Percentiles rank a stretch among this genome's conserved stretches.
These are phyloP conservation scores for Platycercus adscitus DNA, from an alignment of 2,113 vertebrate species.

Conservation along the genomic window DNA sequence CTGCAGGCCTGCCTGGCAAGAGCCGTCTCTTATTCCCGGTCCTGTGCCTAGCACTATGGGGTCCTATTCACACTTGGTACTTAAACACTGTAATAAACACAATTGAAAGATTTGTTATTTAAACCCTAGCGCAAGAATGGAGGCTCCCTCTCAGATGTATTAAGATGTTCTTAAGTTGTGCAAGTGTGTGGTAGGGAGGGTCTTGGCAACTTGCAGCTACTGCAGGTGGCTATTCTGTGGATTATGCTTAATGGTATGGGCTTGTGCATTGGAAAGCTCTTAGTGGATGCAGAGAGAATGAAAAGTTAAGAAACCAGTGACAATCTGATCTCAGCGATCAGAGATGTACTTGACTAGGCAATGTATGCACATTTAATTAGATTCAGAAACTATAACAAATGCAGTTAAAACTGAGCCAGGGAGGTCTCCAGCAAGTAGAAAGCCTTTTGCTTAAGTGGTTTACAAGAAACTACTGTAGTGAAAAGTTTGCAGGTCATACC, in stretches of 20 bases:
- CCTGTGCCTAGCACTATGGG: neutral
- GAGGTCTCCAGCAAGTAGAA: neutral
- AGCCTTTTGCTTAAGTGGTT: neutral
- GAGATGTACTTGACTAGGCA: neutral
- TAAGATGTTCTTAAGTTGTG: neutral
- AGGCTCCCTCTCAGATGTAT: neutral
- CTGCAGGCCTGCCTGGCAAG: fast-evolving
- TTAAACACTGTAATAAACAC: neutral
- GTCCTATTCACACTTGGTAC: neutral
- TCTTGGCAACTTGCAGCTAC: neutral
- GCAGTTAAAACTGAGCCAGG: neutral
- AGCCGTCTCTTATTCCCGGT: neutral
- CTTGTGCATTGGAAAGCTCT: neutral
- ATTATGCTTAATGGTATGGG: neutral
- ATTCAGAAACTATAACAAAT: neutral
- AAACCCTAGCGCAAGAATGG: neutral
- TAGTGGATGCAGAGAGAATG: neutral
- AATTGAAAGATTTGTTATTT: neutral
- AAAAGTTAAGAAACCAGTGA: neutral
- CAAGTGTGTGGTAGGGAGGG: neutral
- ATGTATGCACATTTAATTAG: neutral
- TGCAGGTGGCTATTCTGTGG: neutral
- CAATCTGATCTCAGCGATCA: neutral
- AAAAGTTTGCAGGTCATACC: neutral
- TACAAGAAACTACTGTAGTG: neutral